Evolutionary conservation across 2,888 invertebrate genomes (phyloP).

Genomic region (Ditula angustiorana): DNA sequence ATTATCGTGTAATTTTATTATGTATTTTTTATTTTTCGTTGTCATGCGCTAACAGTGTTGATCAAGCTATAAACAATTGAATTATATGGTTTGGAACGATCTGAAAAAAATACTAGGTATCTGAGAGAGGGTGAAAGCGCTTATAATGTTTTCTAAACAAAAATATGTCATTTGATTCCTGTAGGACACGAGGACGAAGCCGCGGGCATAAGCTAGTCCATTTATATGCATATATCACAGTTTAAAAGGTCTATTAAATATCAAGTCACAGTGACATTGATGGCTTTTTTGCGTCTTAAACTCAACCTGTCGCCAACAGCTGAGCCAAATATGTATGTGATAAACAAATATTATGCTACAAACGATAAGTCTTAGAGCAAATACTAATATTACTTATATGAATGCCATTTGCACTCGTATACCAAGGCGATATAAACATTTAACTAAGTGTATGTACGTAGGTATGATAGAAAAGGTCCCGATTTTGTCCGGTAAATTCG

Average conservation of each 20-base stretch:
- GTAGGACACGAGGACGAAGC: neutral
- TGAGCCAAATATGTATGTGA: constrained; percentile 7
- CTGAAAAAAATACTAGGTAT: too few species aligned
- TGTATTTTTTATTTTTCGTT: too few species aligned
- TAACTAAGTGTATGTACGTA: neutral
- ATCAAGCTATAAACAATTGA: too few species aligned
- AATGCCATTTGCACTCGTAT: neutral
- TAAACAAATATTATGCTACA: neutral
- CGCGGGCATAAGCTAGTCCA: too few species aligned
- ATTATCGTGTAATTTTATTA: too few species aligned
- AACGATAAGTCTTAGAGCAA: neutral
- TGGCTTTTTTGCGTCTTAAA: neutral
- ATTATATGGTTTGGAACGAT: too few species aligned
- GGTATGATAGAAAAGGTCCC: too few species aligned
- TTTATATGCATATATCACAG: neutral
- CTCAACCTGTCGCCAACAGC: neutral
- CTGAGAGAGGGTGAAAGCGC: too few species aligned
- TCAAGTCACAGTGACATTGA: neutral
- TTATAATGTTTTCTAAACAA: too few species aligned
- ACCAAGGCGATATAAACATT: neutral
- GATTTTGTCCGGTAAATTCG: too few species aligned
- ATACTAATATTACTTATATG: neutral
- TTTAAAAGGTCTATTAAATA: neutral
- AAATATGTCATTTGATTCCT: neutral
- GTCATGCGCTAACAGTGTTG: too few species aligned